Conservation (phyloP, 1,140 invertebrate species). For the Diabrotica undecimpunctata region DNA sequence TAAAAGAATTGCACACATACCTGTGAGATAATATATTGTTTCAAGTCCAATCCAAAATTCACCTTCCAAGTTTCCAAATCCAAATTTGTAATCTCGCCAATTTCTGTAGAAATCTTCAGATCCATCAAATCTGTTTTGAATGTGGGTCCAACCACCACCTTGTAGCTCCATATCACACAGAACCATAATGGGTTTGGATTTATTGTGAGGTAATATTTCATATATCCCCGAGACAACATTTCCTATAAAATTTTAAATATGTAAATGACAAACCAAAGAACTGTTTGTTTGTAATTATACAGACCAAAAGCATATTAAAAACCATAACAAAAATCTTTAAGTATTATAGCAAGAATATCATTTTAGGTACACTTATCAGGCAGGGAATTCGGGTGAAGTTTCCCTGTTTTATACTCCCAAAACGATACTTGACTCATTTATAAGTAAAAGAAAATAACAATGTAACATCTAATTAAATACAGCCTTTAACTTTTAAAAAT, state of each 20-base stretch:
- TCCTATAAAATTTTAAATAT: background rate
- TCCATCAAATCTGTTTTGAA: constrained; percentile 61
- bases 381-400: too few species aligned
- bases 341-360: too few species aligned
- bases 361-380: too few species aligned
- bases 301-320: too few species aligned
- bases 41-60: constrained; percentile 54
- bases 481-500: too few species aligned
- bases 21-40: constrained; percentile 47
- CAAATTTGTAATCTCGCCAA: constrained; percentile 61
- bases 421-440: too few species aligned
- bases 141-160: constrained; percentile 60
- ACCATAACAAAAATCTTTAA: too few species aligned
- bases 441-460: too few species aligned
- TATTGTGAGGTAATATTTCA: constrained; percentile 4
- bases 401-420: too few species aligned
- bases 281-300: too few species aligned
- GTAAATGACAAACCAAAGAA: too few species aligned
- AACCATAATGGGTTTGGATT: constrained; percentile 55
- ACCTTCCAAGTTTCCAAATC: constrained; percentile 52
- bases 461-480: too few species aligned
- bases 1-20: constrained; percentile 18
- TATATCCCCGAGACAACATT: constrained; percentile 44
- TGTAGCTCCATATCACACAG: constrained; percentile 58
- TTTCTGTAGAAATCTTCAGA: constrained; percentile 59